Evolutionary conservation across 2,113 vertebrate genomes (phyloP), one percentile per base, ranked within the genome.

Genomic region (Neolamprologus tretocephalus): DNA sequence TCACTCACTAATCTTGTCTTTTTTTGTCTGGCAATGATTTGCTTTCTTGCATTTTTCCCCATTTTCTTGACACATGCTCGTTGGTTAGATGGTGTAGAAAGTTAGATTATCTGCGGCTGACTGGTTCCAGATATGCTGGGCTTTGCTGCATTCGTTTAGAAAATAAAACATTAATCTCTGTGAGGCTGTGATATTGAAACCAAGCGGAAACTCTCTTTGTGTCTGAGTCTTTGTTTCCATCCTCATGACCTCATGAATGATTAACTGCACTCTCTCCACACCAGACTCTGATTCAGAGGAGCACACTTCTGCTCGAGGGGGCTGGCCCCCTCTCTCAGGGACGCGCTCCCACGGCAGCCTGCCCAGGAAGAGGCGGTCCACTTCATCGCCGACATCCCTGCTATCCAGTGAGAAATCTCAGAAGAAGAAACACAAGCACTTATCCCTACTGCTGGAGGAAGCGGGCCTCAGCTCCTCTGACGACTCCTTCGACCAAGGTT

Each of bases 401-500:
- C 96, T 95, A 93, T 92, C 97, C 2, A 96, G 96, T 91, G 96
- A 91, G 68, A 96, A 95, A 26, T 87, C 94, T n/a, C 95, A 96
- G 93, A 97, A 97, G 94, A 98, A 97, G 96, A 98, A 97, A 97
- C 96, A 96, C 95, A 97, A 97, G 96, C 97, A 97, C 68, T 99
- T 99, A 95, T 98, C 97, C 89, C 96, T 98, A 95, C 97, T 99
- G 94, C 97, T 99, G 86, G 97, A 96, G 90, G 98, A 99, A 94
- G 97, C 97, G 1, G 97, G 97, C 96, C 97, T 96, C 5, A 98
- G 97, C 94, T 98, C 98, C 90, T 99, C 98, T 81, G 98, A 98
- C 95, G 98, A 99, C 97, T 99, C 98, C 79, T 98, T 98, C 84
- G 98, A 99, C 95, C 98, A 99, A 99, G 98, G 98, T 99, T 99